Percentiles rank a stretch among this genome's conserved stretches.
Conservation (phyloP, 2,113 vertebrate species). For the Ceyx melanurus region DNA sequence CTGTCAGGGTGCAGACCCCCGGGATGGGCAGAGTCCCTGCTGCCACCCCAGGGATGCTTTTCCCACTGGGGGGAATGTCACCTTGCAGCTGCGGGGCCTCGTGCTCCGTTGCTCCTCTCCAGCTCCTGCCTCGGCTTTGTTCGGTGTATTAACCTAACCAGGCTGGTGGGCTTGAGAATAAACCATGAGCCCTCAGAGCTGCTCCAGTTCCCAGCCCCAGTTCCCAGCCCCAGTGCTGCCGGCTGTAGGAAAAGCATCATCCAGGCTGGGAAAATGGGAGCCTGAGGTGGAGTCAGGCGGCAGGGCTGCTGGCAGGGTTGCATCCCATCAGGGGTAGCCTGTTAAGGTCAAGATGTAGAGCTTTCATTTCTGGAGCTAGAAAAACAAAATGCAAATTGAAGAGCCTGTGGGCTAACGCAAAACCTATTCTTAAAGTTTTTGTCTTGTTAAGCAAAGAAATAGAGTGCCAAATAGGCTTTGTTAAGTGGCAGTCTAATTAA, state of each 20-base stretch:
- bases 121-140: neutral
- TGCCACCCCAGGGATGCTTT: neutral
- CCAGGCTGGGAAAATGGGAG: neutral
- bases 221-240: neutral
- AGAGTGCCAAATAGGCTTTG: conserved; percentile 83
- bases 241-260: conserved; percentile 35
- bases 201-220: neutral
- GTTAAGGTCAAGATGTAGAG: conserved; percentile 72
- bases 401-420: conserved; percentile 72
- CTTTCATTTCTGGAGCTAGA: conserved; percentile 71
- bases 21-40: neutral
- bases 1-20: fast-evolving
- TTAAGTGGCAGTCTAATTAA: conserved; percentile 86
- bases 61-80: conserved; percentile 16
- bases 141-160: neutral
- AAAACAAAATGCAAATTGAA: conserved; percentile 77
- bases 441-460: conserved; percentile 83
- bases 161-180: neutral
- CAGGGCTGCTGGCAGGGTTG: conserved; percentile 10
- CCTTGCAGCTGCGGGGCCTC: conserved; percentile 25
- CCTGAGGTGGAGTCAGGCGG: conserved; percentile 6
- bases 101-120: neutral
- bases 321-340: conserved; percentile 41
- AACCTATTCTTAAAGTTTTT: conserved; percentile 79
- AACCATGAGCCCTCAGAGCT: neutral